Evolutionary conservation across 2,797 vertebrate species (phyloP).

Genomic region (Gymnothorax javanicus): DNA sequence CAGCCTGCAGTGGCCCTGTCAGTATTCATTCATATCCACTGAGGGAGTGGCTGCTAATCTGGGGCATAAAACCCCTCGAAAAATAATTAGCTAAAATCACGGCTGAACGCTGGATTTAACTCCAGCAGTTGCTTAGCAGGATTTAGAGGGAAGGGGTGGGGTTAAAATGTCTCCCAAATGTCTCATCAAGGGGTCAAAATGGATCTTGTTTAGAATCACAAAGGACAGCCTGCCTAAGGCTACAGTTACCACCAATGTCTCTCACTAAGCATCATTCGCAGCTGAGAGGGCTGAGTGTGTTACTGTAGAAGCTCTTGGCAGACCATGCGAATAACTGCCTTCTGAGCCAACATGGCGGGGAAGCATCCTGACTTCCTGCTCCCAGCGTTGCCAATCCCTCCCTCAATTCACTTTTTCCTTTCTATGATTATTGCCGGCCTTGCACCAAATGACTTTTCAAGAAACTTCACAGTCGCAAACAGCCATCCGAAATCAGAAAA

Average conservation of each 20-base stretch:
- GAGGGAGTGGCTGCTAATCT: not conserved
- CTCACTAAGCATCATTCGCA: not conserved
- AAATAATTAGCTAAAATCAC: not conserved
- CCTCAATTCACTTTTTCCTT: no score
- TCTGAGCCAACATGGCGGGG: no score
- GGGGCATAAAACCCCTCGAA: not conserved
- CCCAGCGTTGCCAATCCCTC: no score
- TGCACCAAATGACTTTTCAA: no score
- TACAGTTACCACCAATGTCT: not conserved
- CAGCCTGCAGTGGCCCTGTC: not conserved
- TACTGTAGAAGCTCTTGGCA: not conserved
- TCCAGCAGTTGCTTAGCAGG: not conserved
- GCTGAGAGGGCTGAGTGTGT: not conserved
- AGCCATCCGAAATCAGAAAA: no score
- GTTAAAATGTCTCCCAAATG: not conserved
- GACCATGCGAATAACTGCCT: not conserved
- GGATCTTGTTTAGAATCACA: not conserved
- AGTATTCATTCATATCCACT: not conserved
- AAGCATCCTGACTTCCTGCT: no score
- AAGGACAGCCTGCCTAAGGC: not conserved
- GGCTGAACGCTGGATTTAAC: not conserved
- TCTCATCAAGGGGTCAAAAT: not conserved
- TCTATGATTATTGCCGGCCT: no score
- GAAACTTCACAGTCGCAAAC: no score
- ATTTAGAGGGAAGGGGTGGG: not conserved